Conservation (phyloP, 30 jellyfish, hydroid and myxozoan genomes). For the Catostylus mosaicus region DNA sequence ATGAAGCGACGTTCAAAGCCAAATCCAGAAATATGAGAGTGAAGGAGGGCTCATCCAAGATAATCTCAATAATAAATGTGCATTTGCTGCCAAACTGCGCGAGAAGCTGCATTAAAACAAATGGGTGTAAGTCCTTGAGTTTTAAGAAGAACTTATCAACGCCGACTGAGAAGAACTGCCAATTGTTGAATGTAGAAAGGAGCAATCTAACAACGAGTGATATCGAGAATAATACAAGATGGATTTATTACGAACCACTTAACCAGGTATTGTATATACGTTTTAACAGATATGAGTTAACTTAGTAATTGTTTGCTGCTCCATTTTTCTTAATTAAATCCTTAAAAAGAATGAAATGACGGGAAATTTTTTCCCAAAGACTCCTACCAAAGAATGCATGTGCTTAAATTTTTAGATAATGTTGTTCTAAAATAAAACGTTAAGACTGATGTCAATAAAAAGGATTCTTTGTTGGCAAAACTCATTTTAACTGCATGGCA, state of each 20-base stretch:
- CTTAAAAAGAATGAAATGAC: too few species aligned
- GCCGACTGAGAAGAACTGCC: not conserved
- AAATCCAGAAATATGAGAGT: not conserved
- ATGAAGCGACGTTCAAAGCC: conserved; percentile 6
- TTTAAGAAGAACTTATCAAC: not conserved
- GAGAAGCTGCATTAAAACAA: not conserved
- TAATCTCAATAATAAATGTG: not conserved
- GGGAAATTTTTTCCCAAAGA: too few species aligned
- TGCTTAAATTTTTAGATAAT: too few species aligned
- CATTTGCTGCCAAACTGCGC: not conserved
- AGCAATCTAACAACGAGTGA: not conserved
- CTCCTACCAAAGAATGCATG: too few species aligned
- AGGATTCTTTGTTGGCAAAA: too few species aligned
- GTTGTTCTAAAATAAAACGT: too few species aligned
- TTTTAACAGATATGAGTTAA: too few species aligned
- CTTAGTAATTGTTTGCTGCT: too few species aligned
- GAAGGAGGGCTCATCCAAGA: not conserved
- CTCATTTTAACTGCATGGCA: too few species aligned
- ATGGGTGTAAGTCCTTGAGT: not conserved
- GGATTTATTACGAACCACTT: not conserved
- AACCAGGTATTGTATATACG: too few species aligned
- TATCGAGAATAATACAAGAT: not conserved
- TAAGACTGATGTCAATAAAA: too few species aligned
- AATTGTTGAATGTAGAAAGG: not conserved
- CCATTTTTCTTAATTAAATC: too few species aligned